Percentiles rank a stretch among this genome's conserved stretches.
Conservation (phyloP, 53 echinoderm and acorn worm species). For the Paelopatides confundens region DNA sequence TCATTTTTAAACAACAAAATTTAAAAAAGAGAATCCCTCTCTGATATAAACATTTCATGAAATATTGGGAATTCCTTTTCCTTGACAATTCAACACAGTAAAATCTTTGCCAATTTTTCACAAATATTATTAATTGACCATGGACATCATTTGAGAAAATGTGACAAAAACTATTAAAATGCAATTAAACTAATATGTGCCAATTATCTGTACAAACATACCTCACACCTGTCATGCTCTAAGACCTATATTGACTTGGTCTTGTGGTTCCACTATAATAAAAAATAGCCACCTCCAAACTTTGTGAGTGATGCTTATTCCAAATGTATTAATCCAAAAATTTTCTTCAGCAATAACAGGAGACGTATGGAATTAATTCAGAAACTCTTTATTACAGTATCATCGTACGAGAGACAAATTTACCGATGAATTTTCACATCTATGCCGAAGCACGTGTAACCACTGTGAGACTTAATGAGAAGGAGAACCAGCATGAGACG, state of each 20-base stretch:
- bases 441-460: conserved; percentile 11
- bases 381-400: neutral
- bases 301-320: neutral
- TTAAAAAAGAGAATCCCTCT: too few relatives aligned
- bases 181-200: conserved; percentile 25
- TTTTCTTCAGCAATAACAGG: neutral
- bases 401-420: neutral
- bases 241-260: neutral
- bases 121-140: neutral
- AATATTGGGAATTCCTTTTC: too few relatives aligned
- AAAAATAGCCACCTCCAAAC: neutral
- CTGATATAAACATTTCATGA: too few relatives aligned
- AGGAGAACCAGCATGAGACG: neutral
- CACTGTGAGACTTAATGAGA: conserved; percentile 9
- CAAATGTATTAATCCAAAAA: conserved; percentile 27
- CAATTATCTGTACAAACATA: neutral
- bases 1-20: too few relatives aligned
- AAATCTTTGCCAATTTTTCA: neutral
- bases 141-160: neutral
- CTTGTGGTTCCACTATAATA: neutral
- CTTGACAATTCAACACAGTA: too few relatives aligned
- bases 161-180: conserved; percentile 11
- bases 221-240: neutral
- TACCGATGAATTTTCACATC: conserved; percentile 18
- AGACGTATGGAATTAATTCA: neutral